Percentiles rank a stretch among this genome's conserved stretches.
Conservation (phyloP, 2,113 vertebrate genomes). For the Sylvilagus bachmani region DNA sequence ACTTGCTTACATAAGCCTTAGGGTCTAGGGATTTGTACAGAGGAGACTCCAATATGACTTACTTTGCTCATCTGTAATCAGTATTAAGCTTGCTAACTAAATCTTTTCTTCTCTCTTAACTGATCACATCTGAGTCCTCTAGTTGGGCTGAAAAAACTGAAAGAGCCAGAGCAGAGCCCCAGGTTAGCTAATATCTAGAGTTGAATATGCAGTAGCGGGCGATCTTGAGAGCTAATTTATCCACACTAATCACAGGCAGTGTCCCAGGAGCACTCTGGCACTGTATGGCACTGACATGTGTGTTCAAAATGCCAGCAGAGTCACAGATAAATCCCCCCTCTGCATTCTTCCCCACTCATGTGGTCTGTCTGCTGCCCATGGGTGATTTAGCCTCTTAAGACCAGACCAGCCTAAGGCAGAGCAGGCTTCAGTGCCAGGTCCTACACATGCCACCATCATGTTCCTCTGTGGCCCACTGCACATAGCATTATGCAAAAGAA, state of each 20-base stretch:
- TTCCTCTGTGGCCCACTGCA: not conserved
- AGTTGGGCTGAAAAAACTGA: constrained; percentile 16
- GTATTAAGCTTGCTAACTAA: constrained; percentile 18
- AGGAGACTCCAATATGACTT: not conserved
- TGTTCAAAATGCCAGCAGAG: not conserved
- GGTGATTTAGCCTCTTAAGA: not conserved
- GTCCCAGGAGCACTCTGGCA: not conserved
- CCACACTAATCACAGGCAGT: not conserved
- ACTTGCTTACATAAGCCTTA: not conserved
- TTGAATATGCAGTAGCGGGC: not conserved
- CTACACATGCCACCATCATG: not conserved
- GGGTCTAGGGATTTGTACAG: not conserved
- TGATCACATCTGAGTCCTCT: not conserved
- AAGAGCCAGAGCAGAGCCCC: constrained; percentile 9
- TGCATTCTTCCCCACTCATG: not conserved
- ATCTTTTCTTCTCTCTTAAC: constrained; percentile 19
- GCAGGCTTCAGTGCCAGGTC: not conserved
- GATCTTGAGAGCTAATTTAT: constrained; percentile 18
- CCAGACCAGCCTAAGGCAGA: not conserved
- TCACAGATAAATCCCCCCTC: not conserved
- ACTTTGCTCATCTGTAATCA: not conserved
- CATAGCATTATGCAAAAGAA: not conserved
- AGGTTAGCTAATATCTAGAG: constrained; percentile 14
- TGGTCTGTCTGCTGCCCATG: not conserved
- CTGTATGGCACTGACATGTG: not conserved